phyloP scores from a whole-genome alignment of 2,113 vertebrate species.

The Origma solitaria region DNA sequence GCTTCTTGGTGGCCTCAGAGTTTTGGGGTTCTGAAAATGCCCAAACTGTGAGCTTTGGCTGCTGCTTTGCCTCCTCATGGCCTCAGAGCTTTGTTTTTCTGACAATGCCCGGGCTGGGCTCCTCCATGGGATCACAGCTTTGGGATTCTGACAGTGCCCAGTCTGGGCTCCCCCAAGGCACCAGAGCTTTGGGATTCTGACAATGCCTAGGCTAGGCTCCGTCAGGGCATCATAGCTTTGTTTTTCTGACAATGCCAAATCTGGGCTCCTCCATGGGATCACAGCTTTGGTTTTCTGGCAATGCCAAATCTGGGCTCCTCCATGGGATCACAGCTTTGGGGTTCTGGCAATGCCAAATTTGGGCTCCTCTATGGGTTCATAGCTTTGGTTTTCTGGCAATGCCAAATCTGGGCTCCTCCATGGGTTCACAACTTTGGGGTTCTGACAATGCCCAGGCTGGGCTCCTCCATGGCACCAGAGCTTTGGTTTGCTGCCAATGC shows the following conservation, averaged over 20 bases:
- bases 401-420: too few species aligned
- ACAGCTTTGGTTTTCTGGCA: accelerated
- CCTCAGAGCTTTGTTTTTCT: background rate
- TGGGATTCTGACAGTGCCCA: too few species aligned
- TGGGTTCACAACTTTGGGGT: too few species aligned
- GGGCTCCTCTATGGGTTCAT: background rate
- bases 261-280: accelerated
- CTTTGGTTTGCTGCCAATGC: background rate
- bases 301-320: background rate
- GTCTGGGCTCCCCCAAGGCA: accelerated
- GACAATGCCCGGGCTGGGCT: background rate
- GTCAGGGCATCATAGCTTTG: accelerated
- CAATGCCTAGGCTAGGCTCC: background rate
- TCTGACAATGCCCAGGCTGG: background rate
- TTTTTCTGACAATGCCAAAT: background rate
- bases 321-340: accelerated
- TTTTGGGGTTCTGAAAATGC: background rate
- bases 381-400: too few species aligned
- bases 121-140: too few species aligned
- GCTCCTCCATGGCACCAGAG: background rate
- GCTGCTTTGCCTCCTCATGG: background rate
- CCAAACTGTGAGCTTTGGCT: background rate
- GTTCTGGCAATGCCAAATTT: background rate
- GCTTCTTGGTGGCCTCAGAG: background rate
- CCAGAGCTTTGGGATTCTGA: background rate